Percentiles rank a stretch among this genome's conserved stretches.
Conservation (phyloP, 2,888 invertebrate species). For the Dorcus hopei region DNA sequence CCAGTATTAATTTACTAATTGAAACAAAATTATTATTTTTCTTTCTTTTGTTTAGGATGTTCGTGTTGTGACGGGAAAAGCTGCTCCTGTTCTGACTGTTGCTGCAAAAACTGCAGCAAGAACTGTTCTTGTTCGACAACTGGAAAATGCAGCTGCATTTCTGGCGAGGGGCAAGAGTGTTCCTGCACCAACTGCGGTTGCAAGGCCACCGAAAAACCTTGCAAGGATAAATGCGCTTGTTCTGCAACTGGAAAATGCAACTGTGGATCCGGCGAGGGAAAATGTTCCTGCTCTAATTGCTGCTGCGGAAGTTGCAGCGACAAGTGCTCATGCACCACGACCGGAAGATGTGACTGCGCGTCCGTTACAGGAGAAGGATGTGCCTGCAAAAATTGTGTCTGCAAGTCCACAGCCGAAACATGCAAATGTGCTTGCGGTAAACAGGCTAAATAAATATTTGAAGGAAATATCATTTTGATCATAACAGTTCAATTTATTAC, state of each 20-base stretch:
- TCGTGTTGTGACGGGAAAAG: neutral
- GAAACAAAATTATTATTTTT: neutral
- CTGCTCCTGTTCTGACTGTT: conserved; percentile 1
- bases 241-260: neutral
- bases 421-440: neutral
- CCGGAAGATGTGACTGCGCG: neutral
- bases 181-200: conserved; percentile 8
- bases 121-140: neutral
- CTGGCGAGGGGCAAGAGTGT: conserved; percentile 5
- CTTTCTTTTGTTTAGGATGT: neutral
- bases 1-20: too few species aligned
- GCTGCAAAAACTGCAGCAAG: neutral
- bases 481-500: too few species aligned
- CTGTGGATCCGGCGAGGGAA: neutral
- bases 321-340: neutral
- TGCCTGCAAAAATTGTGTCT: conserved; percentile 3
- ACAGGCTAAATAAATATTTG: too few species aligned
- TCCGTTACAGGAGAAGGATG: neutral
- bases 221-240: conserved; percentile 2
- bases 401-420: neutral
- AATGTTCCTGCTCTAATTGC: neutral
- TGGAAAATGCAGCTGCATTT: conserved; percentile 12
- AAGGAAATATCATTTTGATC: too few species aligned
- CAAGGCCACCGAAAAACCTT: neutral
- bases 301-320: neutral